These are phyloP conservation scores for Rhadina sibilatrix DNA, from an alignment of 2,113 vertebrate genomes.

Conservation along the genomic window DNA sequence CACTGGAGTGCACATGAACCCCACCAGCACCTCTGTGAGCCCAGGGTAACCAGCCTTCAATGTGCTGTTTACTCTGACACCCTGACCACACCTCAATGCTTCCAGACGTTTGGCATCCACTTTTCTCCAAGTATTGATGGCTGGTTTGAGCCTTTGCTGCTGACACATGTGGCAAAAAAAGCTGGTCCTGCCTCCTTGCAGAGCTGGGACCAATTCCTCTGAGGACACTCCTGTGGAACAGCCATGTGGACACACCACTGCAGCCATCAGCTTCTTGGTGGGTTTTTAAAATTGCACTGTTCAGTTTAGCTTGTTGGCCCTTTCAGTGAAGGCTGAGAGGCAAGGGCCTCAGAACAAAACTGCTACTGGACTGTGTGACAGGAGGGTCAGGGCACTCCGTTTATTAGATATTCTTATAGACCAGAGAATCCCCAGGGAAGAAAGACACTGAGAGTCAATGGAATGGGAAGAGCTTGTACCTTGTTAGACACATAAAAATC, in stretches of 20 bases:
- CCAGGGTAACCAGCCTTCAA: background rate
- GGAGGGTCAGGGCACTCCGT: background rate
- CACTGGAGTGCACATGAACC: accelerated
- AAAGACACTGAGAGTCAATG: background rate
- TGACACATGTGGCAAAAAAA: accelerated
- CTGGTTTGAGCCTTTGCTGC: background rate
- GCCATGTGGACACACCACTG: background rate
- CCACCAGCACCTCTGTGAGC: background rate
- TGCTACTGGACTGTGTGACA: background rate
- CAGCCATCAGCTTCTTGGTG: background rate
- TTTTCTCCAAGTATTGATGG: background rate
- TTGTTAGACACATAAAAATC: background rate
- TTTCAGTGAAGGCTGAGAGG: background rate
- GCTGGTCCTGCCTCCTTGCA: background rate
- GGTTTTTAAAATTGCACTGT: background rate
- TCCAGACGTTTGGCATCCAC: background rate
- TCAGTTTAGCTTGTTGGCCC: background rate
- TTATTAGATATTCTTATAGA: background rate
- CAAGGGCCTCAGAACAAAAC: background rate
- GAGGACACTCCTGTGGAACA: background rate
- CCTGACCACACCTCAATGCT: background rate
- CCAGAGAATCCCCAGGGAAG: background rate
- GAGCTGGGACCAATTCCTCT: background rate
- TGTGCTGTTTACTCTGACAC: accelerated
- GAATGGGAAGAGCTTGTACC: background rate